Conservation (phyloP, 2,113 vertebrate species). For the Halichoerus grypus region DNA sequence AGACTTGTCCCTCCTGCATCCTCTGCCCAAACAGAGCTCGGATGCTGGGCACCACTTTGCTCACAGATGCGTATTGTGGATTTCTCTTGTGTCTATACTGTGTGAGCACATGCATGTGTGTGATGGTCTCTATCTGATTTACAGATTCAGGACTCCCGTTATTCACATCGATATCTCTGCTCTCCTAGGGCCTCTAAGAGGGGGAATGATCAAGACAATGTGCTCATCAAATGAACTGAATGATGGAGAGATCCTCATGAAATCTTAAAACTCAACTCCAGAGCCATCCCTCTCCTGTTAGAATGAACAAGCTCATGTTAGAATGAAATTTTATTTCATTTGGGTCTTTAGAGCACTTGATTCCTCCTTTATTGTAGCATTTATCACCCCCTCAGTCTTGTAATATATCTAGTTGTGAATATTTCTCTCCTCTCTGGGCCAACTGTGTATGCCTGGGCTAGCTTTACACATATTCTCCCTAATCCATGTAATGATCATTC, state of each 20-base stretch:
- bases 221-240: neutral
- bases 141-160: neutral
- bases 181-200: neutral
- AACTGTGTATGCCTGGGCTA: too few relatives aligned
- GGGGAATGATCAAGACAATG: neutral
- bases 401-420: neutral
- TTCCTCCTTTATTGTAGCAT: neutral
- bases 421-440: neutral
- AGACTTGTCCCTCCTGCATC: neutral
- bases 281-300: neutral
- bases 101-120: rapidly evolving
- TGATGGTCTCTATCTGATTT: neutral
- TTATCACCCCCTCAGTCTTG: neutral
- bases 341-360: neutral
- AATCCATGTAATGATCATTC: too few relatives aligned
- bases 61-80: neutral
- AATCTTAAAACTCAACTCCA: neutral
- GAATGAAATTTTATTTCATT: neutral
- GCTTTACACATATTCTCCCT: neutral
- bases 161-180: neutral
- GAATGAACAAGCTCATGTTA: neutral
- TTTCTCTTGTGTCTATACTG: neutral
- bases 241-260: neutral
- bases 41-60: neutral
- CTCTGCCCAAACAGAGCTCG: neutral